phyloP scores from a whole-genome alignment of 2,888 invertebrate species.

The Dasypogon diadema region DNA sequence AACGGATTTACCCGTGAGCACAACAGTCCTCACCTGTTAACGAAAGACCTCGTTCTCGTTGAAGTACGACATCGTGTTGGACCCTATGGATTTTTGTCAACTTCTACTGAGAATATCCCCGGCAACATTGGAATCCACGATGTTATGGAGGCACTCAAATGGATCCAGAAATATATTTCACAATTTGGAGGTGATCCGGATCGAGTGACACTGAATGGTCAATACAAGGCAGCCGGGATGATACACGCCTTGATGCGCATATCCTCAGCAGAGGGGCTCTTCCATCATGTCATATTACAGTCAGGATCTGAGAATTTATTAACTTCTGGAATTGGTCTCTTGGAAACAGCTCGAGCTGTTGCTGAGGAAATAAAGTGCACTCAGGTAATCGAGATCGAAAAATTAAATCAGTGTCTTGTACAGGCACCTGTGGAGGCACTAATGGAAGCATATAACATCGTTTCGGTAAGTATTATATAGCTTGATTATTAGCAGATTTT shows the following conservation, averaged over 20 bases:
- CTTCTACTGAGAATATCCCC: conserved; percentile 66
- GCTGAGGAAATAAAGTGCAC: not conserved
- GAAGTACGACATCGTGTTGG: conserved; percentile 66
- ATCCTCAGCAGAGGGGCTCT: conserved; percentile 64
- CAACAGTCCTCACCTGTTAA: conserved; percentile 61
- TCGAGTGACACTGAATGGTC: conserved; percentile 67
- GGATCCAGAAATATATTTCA: conserved; percentile 67
- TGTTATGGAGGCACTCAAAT: conserved; percentile 65
- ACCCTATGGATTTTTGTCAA: conserved; percentile 67
- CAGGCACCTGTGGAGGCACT: not conserved
- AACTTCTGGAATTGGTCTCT: conserved; percentile 67
- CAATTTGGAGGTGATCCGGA: conserved; percentile 67
- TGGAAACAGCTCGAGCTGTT: conserved; percentile 57
- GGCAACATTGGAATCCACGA: conserved; percentile 70
- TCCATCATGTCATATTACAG: conserved; percentile 67
- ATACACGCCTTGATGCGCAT: conserved; percentile 64
- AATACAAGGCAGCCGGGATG: conserved; percentile 68
- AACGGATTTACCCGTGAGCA: conserved; percentile 56
- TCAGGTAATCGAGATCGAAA: not conserved
- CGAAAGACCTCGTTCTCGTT: conserved; percentile 65
- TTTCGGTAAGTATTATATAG: not conserved
- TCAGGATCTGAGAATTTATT: conserved; percentile 67
- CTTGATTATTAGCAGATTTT: not conserved
- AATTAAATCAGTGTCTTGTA: not conserved
- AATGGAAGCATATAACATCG: conserved; percentile 57